phyloP scores from a whole-genome alignment of 2,888 invertebrate species.

The Drosophila helvetica region DNA sequence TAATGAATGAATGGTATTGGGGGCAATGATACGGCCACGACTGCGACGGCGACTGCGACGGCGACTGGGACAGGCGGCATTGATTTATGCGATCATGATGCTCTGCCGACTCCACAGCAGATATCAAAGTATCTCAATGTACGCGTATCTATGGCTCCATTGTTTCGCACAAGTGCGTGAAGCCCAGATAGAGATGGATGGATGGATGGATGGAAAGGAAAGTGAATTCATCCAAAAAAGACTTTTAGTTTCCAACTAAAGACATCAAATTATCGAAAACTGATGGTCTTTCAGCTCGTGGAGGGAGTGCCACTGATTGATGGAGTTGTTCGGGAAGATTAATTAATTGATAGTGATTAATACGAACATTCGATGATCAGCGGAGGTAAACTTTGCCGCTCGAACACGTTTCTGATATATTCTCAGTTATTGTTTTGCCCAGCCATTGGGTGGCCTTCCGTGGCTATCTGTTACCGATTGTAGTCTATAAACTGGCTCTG shows the following conservation, averaged over 20 bases:
- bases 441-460: constrained; percentile 31
- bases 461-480: neutral
- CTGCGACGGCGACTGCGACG: constrained; percentile 35
- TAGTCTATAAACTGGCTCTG: neutral
- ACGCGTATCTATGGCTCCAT: constrained; percentile 31
- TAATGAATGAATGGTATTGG: constrained; percentile 61
- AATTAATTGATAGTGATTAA: neutral
- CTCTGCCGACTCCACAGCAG: constrained; percentile 34
- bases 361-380: neutral
- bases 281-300: constrained; percentile 6
- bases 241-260: constrained; percentile 29
- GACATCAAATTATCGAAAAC: constrained; percentile 14
- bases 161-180: constrained; percentile 64
- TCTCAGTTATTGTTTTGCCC: constrained; percentile 10
- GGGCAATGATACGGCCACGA: constrained; percentile 64
- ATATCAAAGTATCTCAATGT: constrained; percentile 35
- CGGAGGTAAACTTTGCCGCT: neutral
- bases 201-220: constrained; percentile 22
- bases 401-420: neutral
- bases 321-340: constrained; percentile 8
- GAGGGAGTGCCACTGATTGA: constrained; percentile 16
- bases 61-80: constrained; percentile 48
- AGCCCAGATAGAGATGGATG: constrained; percentile 3
- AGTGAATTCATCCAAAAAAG: constrained; percentile 26
- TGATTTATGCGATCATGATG: constrained; percentile 69